phyloP scores from a whole-genome alignment of 2,888 invertebrate species.

The Trilocha varians region DNA sequence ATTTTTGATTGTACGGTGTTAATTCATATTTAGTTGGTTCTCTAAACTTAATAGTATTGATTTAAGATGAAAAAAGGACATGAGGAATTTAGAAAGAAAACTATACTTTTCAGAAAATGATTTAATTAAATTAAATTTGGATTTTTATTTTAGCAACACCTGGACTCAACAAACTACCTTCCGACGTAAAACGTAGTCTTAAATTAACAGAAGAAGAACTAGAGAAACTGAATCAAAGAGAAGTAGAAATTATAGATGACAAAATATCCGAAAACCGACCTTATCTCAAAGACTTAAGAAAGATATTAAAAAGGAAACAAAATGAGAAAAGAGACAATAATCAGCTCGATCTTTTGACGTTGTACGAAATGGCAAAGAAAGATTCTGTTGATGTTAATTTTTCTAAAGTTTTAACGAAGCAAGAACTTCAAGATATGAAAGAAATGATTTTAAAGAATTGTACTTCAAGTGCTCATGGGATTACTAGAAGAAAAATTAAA shows the following conservation, averaged over 20 bases:
- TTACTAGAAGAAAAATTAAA: constrained; percentile 35
- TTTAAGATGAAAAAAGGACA: too few species aligned
- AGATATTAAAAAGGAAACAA: constrained; percentile 37
- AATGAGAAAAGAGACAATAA: constrained; percentile 28
- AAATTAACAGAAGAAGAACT: constrained; percentile 35
- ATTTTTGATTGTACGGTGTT: too few species aligned
- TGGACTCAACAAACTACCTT: constrained; percentile 20
- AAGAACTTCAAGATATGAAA: constrained; percentile 45
- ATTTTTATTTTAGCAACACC: constrained; percentile 16
- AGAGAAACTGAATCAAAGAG: constrained; percentile 37
- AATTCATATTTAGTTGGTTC: too few species aligned
- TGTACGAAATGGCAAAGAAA: constrained; percentile 49
- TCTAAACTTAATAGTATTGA: too few species aligned
- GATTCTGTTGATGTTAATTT: constrained; percentile 20
- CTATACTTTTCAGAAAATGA: too few species aligned
- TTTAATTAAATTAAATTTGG: background rate
- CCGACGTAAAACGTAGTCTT: constrained; percentile 32
- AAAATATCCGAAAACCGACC: constrained; percentile 44
- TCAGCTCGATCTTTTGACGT: constrained; percentile 35
- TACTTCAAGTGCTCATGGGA: constrained; percentile 41
- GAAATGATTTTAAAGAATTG: constrained; percentile 41
- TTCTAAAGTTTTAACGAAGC: constrained; percentile 33
- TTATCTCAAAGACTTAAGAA: constrained; percentile 47
- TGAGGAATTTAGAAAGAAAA: too few species aligned
- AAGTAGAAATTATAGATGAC: constrained; percentile 55